Evolutionary conservation across 2,113 vertebrate species (phyloP), one percentile per base, ranked within the genome.

Genomic region (Hippoglossus stenolepis): DNA sequence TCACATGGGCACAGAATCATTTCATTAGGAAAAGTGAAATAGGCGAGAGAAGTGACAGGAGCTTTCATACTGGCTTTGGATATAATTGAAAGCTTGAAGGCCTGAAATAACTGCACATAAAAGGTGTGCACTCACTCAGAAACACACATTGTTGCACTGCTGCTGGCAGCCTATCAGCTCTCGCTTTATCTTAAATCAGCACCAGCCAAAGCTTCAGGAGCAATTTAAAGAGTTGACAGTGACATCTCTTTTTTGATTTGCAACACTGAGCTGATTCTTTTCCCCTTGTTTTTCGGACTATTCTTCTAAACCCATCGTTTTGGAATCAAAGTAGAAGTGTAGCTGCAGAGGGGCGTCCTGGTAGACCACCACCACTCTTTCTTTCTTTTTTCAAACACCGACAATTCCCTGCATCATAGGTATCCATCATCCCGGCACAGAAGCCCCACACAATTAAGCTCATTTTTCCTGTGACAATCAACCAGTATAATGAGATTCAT

Each of bases 31-130:
- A 65, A 74, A 66, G 73, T 68, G 69, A 82, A 79, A 75, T 21
- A 51, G 77, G 71, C 35, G 73, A 80, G 67, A 77, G 54, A 85
- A 75, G 63, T 86, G 89, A 87, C 84, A 79, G 79, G 15, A 76
- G 73, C 80, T 84, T 82, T 77, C 82, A 84, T 77, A 23, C 79
- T 70, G 64, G n/a, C 73, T 63, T 70, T 75, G 65, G 84, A 80
- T 73, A 23, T 72, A 87, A 85, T 68, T 79, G 79, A 83, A 86
- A 62, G 73, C 68, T 74, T 15, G 63, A 59, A 67, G 76, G 58
- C 59, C 60, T 79, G 59, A 87, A 85, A 83, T 80, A 85, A 76
- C 85, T 77, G 73, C 74, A 77, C 71, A 73, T 72, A 38, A 79
- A 60, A 80, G 38, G 63, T 74, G 57, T 31, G 62, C 0, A 3